Evolutionary conservation across 2,797 vertebrate species (phyloP), one percentile per base, ranked within the genome.

Genomic region (Aerospiza tachiro): DNA sequence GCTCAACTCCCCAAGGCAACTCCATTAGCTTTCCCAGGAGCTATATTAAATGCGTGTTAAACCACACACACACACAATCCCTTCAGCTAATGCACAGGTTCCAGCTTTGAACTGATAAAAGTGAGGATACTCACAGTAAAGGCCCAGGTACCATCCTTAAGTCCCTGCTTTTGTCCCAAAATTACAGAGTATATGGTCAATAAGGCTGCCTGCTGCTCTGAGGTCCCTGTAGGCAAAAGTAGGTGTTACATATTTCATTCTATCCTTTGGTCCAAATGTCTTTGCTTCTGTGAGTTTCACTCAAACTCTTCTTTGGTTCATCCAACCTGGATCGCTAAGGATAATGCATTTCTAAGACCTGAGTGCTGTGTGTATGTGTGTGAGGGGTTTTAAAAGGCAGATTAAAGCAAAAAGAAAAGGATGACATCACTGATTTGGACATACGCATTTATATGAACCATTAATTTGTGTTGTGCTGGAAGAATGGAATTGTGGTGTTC

Each of bases 11-110:
- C 97, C 49, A 97, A 83, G 96, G 97, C 96, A 98, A 94, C 87
- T 97, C 97, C 90, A 97, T 98, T 98, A 97, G 90, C 94, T 97
- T 98, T 97, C 97, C 97, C 97, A 96, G 86, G 96, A 98, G 97
- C 90, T 89, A 65, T 93, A 97, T 98, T 96, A 97, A 97, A 97
- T 90, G 89, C 38, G 53, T 97, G 92, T 97, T 97, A 97, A 97
- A 95, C 73, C 93, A 85, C 77, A 85, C 67, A 80, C 58, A 52
- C 45, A 56, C 66, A 78, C 66, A 75, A 40, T 44, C 65, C 63
- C 91, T 92, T 95, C 90, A 89, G 65, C 47, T 88, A 96, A 89
- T 95, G 86, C 23, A 65, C 83, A 86, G 68, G 75, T 93, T 94
- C 89, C 77, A 91, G 38, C 18, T 74, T 89, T 91, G 84, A 89